Base-by-base conservation (phyloP, 23 tunicate genomes). In the Styela clava region DNA sequence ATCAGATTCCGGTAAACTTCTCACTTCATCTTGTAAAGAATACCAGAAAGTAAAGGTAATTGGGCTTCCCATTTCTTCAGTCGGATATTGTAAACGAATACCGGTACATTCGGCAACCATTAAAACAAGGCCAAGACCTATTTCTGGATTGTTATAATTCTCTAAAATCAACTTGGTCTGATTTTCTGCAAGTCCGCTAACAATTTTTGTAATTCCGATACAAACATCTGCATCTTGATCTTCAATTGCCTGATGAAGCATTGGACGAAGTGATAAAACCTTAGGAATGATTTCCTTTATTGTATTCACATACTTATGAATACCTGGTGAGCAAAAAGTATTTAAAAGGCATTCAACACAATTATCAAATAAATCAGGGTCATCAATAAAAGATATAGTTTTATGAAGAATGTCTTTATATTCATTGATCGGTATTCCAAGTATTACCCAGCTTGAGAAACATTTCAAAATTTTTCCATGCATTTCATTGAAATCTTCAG, bases 11-110 rank as follows among this genome's bases (percentile, higher is more conserved):
- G 74, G 37, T 61, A 84, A n/a, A 27, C 82, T 69, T 73, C 71
- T 82, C 0, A 92, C 67, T 72, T 93, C 98, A 81, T 93, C 98
- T 78, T 93, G 98, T 37, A 96, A 68, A 20, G 97, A 82, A 78
- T 84, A 96, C 99, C 99, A 96, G 79, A 96, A 96, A 1, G 99
- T 91, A 61, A 88, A 96, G 2, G 97, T 79, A 2, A 96, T 91
- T 1, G 99, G 99, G 74, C 93, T 86, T 24, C 97, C 79, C 64
- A 25, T 34, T 79, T 96, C 99, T 28, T 84, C 89, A 0, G 90
- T 87, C 1, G 99, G 99, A 87, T 96, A 96, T 78, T 96, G 99
- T 21, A 96, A 83, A 20, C 79, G 76, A 7, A 87, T 32, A 36
- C 82, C 69, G 33, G 91, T 67, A 29, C 96, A 91, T 34, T 91